A percentile compares a stretch with the other conserved stretches of the same genome.
phyloP scores from a whole-genome alignment of 2,888 invertebrate genomes.

The Kryphioiulus occultus region DNA sequence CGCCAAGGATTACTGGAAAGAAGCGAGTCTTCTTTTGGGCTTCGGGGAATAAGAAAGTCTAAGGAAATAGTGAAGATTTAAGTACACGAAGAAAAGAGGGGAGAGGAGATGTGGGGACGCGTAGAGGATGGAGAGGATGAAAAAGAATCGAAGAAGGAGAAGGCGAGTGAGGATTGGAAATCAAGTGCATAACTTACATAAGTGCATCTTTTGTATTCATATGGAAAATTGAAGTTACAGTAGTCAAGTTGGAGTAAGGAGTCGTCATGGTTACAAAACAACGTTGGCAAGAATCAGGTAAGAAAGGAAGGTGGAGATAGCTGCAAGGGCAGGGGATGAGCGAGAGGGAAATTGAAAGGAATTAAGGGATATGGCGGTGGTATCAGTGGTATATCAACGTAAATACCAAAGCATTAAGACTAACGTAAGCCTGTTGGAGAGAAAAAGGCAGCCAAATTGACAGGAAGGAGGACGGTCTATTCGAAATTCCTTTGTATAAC shows the following conservation, averaged over 20 bases:
- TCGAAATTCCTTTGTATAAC: not conserved
- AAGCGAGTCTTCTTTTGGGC: not conserved
- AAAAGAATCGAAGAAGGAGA: not conserved
- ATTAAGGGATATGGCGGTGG: conserved; percentile 2
- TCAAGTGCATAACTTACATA: conserved; percentile 7
- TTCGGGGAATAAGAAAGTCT: not conserved
- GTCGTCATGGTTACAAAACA: conserved; percentile 18
- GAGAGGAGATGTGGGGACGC: not conserved
- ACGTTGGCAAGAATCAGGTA: conserved; percentile 6
- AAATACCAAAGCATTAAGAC: conserved; percentile 20
- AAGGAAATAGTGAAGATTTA: not conserved
- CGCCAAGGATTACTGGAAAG: not conserved
- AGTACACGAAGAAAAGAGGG: not conserved
- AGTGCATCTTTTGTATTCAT: conserved; percentile 27
- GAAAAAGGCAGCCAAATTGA: not conserved
- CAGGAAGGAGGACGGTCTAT: not conserved
- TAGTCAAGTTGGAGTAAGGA: not conserved
- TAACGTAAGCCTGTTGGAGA: not conserved
- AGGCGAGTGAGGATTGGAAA: conserved; percentile 17
- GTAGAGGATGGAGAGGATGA: not conserved
- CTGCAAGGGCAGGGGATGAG: not conserved
- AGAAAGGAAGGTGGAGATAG: not conserved
- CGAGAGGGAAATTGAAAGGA: conserved; percentile 5
- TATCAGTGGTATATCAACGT: conserved; percentile 27
- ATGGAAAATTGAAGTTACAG: conserved; percentile 21